Evolutionary conservation across 2,888 invertebrate genomes (phyloP).

Genomic region (Melieria crassipennis): DNA sequence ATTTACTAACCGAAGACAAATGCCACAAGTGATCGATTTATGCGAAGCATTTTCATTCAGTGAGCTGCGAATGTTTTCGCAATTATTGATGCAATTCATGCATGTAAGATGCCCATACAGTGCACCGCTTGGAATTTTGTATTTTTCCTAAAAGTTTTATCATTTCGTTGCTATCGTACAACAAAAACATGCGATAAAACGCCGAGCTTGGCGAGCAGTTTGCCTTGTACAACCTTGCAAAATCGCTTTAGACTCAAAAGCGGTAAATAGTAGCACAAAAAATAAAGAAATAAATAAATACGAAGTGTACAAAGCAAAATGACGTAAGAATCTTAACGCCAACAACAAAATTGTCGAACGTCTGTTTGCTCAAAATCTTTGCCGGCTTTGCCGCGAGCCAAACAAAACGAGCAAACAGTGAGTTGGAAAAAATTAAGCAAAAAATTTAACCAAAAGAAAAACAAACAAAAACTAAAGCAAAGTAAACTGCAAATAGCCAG

Average conservation of each 20-base stretch:
- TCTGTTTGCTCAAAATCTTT: conserved; percentile 25
- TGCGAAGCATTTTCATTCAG: too few relatives aligned
- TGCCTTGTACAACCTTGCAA: conserved; percentile 41
- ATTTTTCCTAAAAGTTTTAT: too few relatives aligned
- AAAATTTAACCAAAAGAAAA: conserved; percentile 19
- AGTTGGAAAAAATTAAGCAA: conserved; percentile 9
- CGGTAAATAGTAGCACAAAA: conserved; percentile 4
- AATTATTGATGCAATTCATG: too few relatives aligned
- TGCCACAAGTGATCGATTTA: too few relatives aligned
- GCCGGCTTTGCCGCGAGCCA: conserved; percentile 3
- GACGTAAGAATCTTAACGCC: conserved; percentile 22
- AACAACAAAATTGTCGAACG: conserved; percentile 10
- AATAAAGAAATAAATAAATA: not conserved
- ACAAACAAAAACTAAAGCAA: not conserved
- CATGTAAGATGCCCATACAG: too few relatives aligned
- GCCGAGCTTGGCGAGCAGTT: conserved; percentile 24
- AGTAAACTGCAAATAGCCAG: not conserved
- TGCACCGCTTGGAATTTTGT: too few relatives aligned
- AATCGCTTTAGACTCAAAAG: not conserved
- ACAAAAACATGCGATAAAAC: not conserved
- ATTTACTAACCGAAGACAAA: too few relatives aligned
- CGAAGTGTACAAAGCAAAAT: not conserved
- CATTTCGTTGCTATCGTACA: too few relatives aligned
- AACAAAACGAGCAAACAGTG: not conserved
- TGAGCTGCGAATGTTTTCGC: too few relatives aligned